phyloP scores from a whole-genome alignment of 1,140 invertebrate species.

The Solenopsis invicta region DNA sequence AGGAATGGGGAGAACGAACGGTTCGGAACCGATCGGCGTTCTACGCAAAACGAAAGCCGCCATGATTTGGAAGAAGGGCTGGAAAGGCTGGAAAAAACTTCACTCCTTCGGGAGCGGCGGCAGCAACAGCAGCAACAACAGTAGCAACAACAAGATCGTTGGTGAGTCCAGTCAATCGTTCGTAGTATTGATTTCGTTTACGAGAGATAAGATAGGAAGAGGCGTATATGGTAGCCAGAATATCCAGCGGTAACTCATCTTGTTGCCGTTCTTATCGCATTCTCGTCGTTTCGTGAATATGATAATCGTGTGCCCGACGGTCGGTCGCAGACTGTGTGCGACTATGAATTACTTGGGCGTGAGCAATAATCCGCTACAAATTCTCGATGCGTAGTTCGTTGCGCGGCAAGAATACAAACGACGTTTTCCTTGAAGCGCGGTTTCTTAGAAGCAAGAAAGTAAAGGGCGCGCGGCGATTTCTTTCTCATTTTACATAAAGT shows the following conservation, averaged over 20 bases:
- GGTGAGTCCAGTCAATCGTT: constrained; percentile 75
- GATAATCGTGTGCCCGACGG: constrained; percentile 1
- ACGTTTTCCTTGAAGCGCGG: constrained; percentile 10
- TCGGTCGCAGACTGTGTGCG: neutral
- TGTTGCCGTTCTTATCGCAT: constrained; percentile 6
- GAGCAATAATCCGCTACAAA: constrained; percentile 66
- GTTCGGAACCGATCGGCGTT: constrained; percentile 70
- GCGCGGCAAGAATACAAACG: constrained; percentile 65
- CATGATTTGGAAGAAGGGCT: constrained; percentile 88
- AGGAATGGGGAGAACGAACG: constrained; percentile 77
- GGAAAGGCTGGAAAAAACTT: constrained; percentile 92
- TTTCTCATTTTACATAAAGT: neutral
- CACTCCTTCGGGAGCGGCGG: constrained; percentile 90
- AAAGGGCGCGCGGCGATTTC: constrained; percentile 11
- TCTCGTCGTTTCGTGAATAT: constrained; percentile 8
- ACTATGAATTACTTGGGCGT: constrained; percentile 18
- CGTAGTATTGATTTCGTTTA: neutral
- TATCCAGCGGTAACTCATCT: constrained; percentile 4
- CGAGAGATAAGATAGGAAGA: constrained; percentile 2
- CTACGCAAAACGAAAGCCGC: constrained; percentile 83
- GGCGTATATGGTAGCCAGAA: neutral
- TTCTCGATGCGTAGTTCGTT: constrained; percentile 63
- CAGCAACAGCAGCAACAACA: constrained; percentile 88
- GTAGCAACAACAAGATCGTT: constrained; percentile 87
- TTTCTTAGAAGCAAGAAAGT: constrained; percentile 49